Evolutionary conservation across 1,140 invertebrate species (phyloP), one percentile per base, ranked within the genome.

Genomic region (Octopus bimaculoides): DNA sequence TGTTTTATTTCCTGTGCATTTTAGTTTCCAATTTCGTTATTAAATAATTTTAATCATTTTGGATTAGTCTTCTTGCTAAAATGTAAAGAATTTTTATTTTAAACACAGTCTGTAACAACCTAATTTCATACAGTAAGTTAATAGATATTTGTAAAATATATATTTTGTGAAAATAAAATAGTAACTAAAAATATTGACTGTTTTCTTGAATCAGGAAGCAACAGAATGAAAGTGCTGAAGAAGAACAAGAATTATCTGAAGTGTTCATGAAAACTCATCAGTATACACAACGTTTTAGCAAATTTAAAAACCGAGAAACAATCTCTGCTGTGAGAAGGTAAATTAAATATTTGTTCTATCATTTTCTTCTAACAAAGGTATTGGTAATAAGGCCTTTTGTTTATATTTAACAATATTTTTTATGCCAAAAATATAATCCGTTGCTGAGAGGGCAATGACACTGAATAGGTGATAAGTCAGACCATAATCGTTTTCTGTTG

Each of bases 221-320:
- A 56, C 97, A 99, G 89, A 99, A 98, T 91, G 97, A 99, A 91
- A 97, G 94, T 77, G 96, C 97, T 2, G 98, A 99, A 89, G 98
- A 99, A 84, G 98, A 99, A 88, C 97, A 98, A 90, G 96, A 98
- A 91, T 94, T 99, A 87, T 98, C 97, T 0, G 97, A 99, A 90
- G 97, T 99, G 26, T 99, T 99, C 87, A 95, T 97, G 93, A 99
- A 99, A 90, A 99, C 97, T 0, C 91, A 98, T 5, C 97, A 96
- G 76, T 99, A 99, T 86, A 98, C 97, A 54, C 95, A 97, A 86
- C 93, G 97, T 85, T 99, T 99, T 89, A 90, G 89, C 73, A 97
- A 98, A 88, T 99, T 99, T 89, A 98, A 98, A 89, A 99, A 99
- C 88, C 96, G 98, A 87, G 98, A 99, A 91, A 99, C 97, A 8